Conservation (phyloP, 2,797 vertebrate genomes). For the Ficedula albicollis region DNA sequence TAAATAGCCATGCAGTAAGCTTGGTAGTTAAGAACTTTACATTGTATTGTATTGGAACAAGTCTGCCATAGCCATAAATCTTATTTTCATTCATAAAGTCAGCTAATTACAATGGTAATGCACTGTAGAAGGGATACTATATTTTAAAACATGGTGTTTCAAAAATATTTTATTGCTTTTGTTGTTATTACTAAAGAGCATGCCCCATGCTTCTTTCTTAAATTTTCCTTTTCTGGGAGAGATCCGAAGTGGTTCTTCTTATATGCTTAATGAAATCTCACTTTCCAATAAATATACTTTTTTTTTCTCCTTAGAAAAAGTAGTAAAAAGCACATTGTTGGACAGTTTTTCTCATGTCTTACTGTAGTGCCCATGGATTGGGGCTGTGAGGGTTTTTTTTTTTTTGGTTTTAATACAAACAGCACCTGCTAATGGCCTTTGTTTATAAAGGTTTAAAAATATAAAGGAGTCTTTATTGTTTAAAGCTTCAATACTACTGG, state of each 20-base stretch:
- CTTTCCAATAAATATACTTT: slow-evolving; percentile 81
- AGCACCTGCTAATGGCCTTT: slow-evolving; percentile 44
- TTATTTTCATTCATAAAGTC: slow-evolving; percentile 1
- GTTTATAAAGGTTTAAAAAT: slow-evolving; percentile 57
- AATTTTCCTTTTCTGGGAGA: not conserved
- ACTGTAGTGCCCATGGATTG: slow-evolving; percentile 48
- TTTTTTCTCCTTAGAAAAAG: slow-evolving; percentile 36
- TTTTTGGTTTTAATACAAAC: slow-evolving; percentile 38
- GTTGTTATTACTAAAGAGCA: slow-evolving; percentile 5
- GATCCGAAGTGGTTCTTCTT: not conserved
- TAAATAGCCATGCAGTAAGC: slow-evolving; percentile 1
- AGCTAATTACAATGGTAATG: slow-evolving; percentile 16
- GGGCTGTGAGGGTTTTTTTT: not conserved
- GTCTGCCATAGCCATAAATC: not conserved
- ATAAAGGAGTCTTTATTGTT: slow-evolving; percentile 65
- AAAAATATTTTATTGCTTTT: slow-evolving; percentile 5
- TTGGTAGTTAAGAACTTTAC: slow-evolving; percentile 11
- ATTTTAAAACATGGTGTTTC: slow-evolving; percentile 35
- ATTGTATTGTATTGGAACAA: not conserved
- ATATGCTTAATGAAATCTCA: slow-evolving; percentile 30
- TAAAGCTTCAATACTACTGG: slow-evolving; percentile 56
- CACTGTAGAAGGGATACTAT: not conserved
- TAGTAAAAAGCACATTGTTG: slow-evolving; percentile 11
- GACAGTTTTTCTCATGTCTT: slow-evolving; percentile 69
- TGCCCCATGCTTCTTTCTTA: not conserved